Percentiles rank a stretch among this genome's conserved stretches.
These are phyloP conservation scores for Odocoileus virginianus DNA, from an alignment of 2,113 vertebrate species.

Conservation along the genomic window DNA sequence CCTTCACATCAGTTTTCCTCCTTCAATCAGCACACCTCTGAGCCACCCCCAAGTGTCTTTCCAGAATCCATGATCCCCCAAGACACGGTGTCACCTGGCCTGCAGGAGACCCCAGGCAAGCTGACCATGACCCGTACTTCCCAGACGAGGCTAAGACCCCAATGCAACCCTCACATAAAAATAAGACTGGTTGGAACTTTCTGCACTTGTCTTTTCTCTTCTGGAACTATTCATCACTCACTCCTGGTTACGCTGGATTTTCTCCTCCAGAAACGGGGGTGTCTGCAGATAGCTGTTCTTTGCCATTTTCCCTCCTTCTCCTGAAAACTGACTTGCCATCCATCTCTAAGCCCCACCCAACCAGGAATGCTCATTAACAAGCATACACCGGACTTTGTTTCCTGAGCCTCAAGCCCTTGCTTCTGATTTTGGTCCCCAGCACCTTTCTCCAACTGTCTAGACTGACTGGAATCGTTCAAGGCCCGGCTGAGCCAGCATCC, in stretches of 20 bases:
- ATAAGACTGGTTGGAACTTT: not conserved
- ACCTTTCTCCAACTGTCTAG: not conserved
- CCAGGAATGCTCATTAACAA: not conserved
- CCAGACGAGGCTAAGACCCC: not conserved
- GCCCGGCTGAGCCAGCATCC: not conserved
- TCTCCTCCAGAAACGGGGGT: not conserved
- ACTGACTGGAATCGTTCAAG: not conserved
- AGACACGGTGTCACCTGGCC: not conserved
- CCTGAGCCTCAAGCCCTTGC: not conserved
- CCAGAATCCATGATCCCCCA: not conserved
- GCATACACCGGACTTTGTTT: not conserved
- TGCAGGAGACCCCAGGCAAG: not conserved
- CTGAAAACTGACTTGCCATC: not conserved
- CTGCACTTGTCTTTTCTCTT: not conserved
- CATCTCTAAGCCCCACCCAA: rapidly evolving
- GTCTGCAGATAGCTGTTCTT: not conserved
- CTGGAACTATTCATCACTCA: not conserved
- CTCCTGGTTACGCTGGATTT: not conserved
- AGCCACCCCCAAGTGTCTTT: not conserved
- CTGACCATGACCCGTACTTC: rapidly evolving
- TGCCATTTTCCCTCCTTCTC: not conserved
- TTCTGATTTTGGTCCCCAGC: not conserved
- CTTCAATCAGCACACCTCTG: not conserved
- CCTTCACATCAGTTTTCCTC: not conserved
- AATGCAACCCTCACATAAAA: not conserved